Conservation (phyloP, 1,140 invertebrate genomes). For the Trialeurodes vaporariorum region DNA sequence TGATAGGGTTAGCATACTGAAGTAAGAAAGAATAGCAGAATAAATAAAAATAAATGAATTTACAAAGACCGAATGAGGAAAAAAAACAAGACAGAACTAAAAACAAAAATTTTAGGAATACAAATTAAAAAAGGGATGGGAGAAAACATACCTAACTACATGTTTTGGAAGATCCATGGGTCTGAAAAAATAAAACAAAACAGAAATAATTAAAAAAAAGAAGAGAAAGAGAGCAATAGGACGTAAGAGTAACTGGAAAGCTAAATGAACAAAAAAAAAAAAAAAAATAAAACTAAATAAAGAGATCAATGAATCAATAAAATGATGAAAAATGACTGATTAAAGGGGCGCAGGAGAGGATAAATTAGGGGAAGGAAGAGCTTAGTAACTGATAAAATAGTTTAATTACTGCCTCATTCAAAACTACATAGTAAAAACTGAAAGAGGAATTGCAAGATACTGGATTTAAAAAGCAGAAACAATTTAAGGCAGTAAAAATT, state of each 20-base stretch:
- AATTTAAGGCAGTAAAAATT: no score
- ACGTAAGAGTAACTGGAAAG: constrained; percentile 14
- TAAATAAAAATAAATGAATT: constrained; percentile 4
- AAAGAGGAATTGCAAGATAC: no score
- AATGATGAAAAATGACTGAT: constrained; percentile 27
- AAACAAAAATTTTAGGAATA: constrained; percentile 5
- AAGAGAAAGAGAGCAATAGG: constrained; percentile 14
- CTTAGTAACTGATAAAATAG: no score
- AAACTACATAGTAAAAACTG: no score
- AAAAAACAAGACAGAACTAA: not conserved
- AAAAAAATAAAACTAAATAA: constrained; percentile 17
- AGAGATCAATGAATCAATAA: no score
- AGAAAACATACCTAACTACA: constrained; percentile 46
- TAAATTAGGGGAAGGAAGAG: constrained; percentile 32
- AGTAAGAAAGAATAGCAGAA: not conserved
- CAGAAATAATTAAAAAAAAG: constrained; percentile 20
- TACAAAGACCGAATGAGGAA: not conserved
- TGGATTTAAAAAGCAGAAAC: no score
- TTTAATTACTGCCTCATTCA: no score
- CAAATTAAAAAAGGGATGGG: constrained; percentile 12
- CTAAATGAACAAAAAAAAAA: constrained; percentile 20
- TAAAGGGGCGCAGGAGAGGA: constrained; percentile 28
- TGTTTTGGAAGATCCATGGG: constrained; percentile 41
- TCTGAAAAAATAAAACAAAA: constrained; percentile 44
- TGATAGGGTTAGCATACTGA: no score